Evolutionary conservation across 2,797 vertebrate genomes (phyloP).

Genomic region (Scarus forsteni): DNA sequence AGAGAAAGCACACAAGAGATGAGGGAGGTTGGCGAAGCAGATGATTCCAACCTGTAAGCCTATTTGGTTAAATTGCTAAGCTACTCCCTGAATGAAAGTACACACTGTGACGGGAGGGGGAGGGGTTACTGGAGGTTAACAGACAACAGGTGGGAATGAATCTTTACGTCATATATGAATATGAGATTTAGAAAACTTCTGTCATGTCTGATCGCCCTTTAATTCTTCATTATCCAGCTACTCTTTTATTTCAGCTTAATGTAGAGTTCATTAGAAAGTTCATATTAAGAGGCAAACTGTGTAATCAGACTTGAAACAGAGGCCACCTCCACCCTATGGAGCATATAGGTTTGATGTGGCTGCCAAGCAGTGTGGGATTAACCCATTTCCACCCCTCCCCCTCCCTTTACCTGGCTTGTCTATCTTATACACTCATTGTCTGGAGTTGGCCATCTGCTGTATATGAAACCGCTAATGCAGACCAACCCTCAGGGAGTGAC

Average conservation of each 20-base stretch:
- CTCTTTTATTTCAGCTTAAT: background rate
- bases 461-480: constrained; percentile 57
- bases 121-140: constrained; percentile 53
- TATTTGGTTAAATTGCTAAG: constrained; percentile 77
- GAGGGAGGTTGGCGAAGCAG: constrained; percentile 54
- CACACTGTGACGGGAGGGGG: constrained; percentile 21
- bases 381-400: constrained; percentile 38
- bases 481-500: constrained; percentile 47
- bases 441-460: constrained; percentile 73
- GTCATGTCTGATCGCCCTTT: background rate
- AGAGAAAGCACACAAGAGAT: constrained; percentile 44
- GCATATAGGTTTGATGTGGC: constrained; percentile 21
- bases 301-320: background rate
- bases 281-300: background rate
- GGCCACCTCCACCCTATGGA: background rate
- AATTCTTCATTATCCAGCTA: background rate
- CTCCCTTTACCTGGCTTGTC: constrained; percentile 62
- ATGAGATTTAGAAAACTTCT: background rate
- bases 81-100: constrained; percentile 72
- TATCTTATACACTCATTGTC: constrained; percentile 73
- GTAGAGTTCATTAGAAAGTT: background rate
- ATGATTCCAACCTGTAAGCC: constrained; percentile 76
- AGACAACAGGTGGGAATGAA: constrained; percentile 55
- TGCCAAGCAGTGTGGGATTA: constrained; percentile 49
- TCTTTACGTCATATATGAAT: constrained; percentile 25